Evolutionary conservation across 2,113 vertebrate genomes (phyloP).

Genomic region (Lepus europaeus): DNA sequence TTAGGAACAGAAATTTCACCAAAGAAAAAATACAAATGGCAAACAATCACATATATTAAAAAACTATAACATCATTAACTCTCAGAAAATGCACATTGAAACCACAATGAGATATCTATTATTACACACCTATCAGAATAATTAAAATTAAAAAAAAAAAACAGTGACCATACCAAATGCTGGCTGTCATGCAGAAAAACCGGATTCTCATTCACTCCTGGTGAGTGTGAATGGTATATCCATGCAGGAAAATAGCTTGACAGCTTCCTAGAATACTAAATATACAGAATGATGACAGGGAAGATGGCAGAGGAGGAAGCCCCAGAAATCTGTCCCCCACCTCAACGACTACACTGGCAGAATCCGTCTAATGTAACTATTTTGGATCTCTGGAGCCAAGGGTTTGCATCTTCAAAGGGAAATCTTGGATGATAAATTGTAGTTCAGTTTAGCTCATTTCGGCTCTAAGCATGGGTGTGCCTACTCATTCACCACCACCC

Average conservation of each 20-base stretch:
- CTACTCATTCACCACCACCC: neutral
- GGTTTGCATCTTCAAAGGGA: neutral
- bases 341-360: neutral
- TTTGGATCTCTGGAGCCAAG: neutral
- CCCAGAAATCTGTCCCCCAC: neutral
- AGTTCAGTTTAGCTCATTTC: neutral
- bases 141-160: neutral
- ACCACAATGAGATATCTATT: neutral
- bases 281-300: neutral
- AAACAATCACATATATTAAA: neutral
- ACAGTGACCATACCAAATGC: neutral
- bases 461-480: neutral
- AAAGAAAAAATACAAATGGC: neutral
- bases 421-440: neutral
- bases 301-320: neutral
- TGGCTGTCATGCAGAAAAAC: neutral
- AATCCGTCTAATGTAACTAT: neutral
- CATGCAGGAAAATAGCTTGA: neutral
- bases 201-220: neutral
- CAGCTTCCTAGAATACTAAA: neutral
- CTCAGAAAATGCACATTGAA: slow-evolving; percentile 19
- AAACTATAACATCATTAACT: neutral
- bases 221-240: neutral
- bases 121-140: neutral
- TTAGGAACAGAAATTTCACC: neutral